Conservation (phyloP, 2,113 vertebrate species). For the Merops nubicus region DNA sequence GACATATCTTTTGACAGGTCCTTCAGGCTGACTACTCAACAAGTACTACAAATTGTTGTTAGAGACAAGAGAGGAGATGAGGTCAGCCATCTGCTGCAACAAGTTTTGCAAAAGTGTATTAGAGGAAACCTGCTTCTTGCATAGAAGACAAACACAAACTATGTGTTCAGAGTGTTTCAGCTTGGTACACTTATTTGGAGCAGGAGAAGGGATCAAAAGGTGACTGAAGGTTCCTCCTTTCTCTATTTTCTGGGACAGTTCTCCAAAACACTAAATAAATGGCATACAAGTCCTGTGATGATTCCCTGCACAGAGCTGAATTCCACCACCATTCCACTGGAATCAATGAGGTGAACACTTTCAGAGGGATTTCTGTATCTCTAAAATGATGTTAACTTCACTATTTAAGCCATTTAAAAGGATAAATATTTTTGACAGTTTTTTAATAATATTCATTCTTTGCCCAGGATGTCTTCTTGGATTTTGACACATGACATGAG, state of each 20-base stretch:
- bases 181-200: neutral
- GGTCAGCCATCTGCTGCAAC: neutral
- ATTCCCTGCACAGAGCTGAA: neutral
- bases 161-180: neutral
- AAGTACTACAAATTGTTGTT: neutral
- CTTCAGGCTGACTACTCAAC: neutral
- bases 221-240: neutral
- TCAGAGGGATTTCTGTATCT: neutral
- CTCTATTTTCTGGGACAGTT: neutral
- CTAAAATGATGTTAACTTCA: neutral
- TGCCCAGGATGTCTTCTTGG: neutral
- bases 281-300: neutral
- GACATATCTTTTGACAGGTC: neutral
- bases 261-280: neutral
- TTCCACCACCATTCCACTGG: neutral
- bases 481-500: neutral
- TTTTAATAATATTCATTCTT: neutral
- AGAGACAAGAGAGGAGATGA: neutral
- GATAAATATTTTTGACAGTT: neutral
- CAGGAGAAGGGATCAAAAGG: neutral
- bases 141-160: neutral
- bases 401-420: neutral
- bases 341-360: neutral
- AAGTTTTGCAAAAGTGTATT: neutral
- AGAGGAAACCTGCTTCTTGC: neutral